These are phyloP conservation scores for Vicugna pacos DNA, from an alignment of 2,113 vertebrate genomes.

Conservation along the genomic window DNA sequence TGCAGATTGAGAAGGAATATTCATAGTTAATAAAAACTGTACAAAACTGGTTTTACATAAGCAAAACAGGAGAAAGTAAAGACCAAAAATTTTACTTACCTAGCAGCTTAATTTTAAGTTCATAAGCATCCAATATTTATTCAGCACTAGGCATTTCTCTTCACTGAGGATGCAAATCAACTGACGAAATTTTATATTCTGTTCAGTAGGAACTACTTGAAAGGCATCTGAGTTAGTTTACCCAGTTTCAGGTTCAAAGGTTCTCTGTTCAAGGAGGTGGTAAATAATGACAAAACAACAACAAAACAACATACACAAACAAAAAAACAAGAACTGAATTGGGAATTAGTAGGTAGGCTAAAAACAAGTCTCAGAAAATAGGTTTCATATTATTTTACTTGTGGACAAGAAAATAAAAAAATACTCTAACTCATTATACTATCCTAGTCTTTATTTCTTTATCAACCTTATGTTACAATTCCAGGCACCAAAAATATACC, in stretches of 20 bases:
- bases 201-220: not conserved
- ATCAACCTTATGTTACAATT: not conserved
- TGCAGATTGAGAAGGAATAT: not conserved
- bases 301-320: not conserved
- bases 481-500: not conserved
- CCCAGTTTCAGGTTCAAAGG: not conserved
- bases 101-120: not conserved
- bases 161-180: not conserved
- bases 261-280: not conserved
- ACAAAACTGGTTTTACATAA: not conserved
- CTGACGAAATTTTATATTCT: not conserved
- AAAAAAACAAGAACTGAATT: not conserved
- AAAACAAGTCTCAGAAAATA: not conserved
- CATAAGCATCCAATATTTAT: not conserved
- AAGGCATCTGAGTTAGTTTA: not conserved
- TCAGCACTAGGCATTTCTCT: not conserved
- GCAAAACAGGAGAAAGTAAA: not conserved
- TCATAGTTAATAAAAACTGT: not conserved
- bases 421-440: not conserved
- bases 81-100: not conserved
- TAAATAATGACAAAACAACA: not conserved
- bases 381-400: not conserved
- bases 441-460: not conserved
- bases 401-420: not conserved
- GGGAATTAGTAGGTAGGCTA: not conserved